Percentiles rank a stretch among this genome's conserved stretches.
Evolutionary conservation across 2,888 invertebrate species (phyloP).

Genomic region (Epistrophe eligans): DNA sequence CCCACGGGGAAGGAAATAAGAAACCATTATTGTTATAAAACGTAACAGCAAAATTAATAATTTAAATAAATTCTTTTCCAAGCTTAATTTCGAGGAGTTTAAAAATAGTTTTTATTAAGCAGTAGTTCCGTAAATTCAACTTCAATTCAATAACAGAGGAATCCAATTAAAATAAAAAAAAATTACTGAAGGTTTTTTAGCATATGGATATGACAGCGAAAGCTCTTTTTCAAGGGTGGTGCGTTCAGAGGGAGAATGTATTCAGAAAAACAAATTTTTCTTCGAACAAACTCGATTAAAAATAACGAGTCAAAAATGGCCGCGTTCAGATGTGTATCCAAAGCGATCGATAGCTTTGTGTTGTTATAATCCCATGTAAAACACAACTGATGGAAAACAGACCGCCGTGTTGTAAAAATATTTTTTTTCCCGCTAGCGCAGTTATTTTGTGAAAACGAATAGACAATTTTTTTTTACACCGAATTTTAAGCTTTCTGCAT

Average conservation of each 20-base stretch:
- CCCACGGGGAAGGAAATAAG: constrained; percentile 82
- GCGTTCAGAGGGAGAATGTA: background rate
- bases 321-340: too few species aligned
- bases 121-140: background rate
- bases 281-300: too few species aligned
- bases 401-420: too few species aligned
- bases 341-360: too few species aligned
- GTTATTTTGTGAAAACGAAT: too few species aligned
- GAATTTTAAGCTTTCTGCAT: too few species aligned
- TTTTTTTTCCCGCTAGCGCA: too few species aligned
- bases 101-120: background rate
- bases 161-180: constrained; percentile 58
- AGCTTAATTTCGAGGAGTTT: constrained; percentile 16
- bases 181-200: background rate
- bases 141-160: constrained; percentile 34
- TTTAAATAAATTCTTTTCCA: background rate
- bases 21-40: constrained; percentile 78
- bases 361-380: too few species aligned
- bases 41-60: background rate
- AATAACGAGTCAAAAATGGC: too few species aligned
- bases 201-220: constrained; percentile 20
- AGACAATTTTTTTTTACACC: too few species aligned
- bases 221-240: background rate
- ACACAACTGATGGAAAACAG: too few species aligned
- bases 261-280: too few species aligned